Conservation (phyloP, 1,140 invertebrate genomes). For the Drosophila ercepeae region DNA sequence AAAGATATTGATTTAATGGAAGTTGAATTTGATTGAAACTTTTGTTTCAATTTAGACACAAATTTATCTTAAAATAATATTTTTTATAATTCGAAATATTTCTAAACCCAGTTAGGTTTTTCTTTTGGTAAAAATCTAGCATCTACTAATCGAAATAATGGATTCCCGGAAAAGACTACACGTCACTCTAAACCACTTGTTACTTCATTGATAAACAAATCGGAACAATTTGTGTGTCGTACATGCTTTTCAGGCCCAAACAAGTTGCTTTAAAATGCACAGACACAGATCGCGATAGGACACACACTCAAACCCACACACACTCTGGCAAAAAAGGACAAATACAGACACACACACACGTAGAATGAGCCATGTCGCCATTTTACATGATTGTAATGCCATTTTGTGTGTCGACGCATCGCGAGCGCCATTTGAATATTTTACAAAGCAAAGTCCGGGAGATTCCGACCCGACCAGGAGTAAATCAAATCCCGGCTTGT, state of each 20-base stretch:
- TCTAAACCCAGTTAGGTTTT: neutral
- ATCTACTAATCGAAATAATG: neutral
- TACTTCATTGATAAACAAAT: conserved; percentile 28
- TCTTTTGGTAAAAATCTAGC: neutral
- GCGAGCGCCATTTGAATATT: conserved; percentile 71
- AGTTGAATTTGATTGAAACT: too few species aligned
- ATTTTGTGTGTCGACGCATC: conserved; percentile 71
- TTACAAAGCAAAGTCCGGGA: conserved; percentile 55
- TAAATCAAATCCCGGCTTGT: conserved; percentile 53
- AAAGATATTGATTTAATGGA: neutral
- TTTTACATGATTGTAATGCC: conserved; percentile 73
- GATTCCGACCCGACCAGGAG: conserved; percentile 25
- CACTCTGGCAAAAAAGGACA: conserved; percentile 14
- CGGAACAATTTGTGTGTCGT: conserved; percentile 53
- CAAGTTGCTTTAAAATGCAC: conserved; percentile 63
- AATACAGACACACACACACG: conserved; percentile 32
- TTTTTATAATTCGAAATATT: neutral
- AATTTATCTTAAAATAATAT: neutral
- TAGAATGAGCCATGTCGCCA: conserved; percentile 28
- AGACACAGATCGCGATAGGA: conserved; percentile 22
- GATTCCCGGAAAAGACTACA: neutral
- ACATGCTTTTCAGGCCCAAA: conserved; percentile 31
- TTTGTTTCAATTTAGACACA: too few species aligned
- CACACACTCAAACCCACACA: conserved; percentile 29
- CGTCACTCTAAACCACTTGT: conserved; percentile 13